Percentiles rank a stretch among this genome's conserved stretches.
phyloP scores from a whole-genome alignment of 2,797 vertebrate genomes.

The Smutsia gigantea region DNA sequence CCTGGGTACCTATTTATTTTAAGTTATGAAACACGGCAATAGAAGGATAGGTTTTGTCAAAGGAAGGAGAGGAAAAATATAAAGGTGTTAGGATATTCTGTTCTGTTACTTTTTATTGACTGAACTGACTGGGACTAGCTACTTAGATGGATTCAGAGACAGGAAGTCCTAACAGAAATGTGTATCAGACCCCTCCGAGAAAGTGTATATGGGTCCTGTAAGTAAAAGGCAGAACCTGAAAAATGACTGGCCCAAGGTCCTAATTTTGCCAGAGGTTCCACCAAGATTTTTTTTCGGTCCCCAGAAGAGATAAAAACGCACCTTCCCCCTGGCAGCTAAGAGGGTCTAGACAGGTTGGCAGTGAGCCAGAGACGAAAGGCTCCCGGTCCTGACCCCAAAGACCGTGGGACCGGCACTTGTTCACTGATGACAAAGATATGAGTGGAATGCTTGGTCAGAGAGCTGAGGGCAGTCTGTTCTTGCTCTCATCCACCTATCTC shows the following conservation, averaged over 20 bases:
- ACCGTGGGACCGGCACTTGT: no score
- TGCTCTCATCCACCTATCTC: background rate
- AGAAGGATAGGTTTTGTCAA: background rate
- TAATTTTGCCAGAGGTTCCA: background rate
- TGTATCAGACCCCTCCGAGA: background rate
- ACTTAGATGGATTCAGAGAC: background rate
- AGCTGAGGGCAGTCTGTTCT: background rate
- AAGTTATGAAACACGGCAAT: background rate
- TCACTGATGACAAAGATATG: background rate
- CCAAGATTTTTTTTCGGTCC: background rate
- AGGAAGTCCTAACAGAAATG: background rate
- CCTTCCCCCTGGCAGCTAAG: background rate
- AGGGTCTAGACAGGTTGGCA: background rate
- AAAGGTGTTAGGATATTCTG: background rate
- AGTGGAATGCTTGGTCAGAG: background rate
- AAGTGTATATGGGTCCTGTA: background rate
- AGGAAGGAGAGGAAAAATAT: background rate
- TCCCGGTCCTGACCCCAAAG: background rate
- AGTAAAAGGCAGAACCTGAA: background rate
- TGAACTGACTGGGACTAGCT: background rate
- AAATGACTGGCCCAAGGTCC: background rate
- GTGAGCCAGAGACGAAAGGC: background rate
- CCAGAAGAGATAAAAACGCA: background rate
- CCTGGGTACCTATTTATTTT: background rate
- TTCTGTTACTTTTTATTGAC: background rate